These are phyloP conservation scores for Cassiopea xamachana DNA, from an alignment of 30 jellyfish, hydroid and myxozoan genomes.

Conservation along the genomic window DNA sequence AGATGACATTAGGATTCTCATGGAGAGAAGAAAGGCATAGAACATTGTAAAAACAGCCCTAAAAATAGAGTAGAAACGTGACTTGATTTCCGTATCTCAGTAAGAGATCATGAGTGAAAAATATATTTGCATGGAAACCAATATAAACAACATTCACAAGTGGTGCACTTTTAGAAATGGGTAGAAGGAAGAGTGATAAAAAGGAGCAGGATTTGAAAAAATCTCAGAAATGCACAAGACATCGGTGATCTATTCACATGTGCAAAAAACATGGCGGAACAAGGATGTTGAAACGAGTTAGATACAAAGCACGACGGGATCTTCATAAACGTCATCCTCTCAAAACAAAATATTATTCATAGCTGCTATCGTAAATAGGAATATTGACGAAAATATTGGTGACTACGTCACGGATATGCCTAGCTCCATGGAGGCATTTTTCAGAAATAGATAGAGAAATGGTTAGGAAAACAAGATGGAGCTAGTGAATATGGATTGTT, in stretches of 20 bases:
- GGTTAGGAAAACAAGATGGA: slow-evolving; percentile 12
- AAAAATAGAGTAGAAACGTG: not conserved
- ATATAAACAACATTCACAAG: not conserved
- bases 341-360: too few relatives aligned
- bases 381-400: slow-evolving; percentile 7
- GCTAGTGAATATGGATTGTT: slow-evolving; percentile 21
- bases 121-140: not conserved
- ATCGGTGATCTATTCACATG: slow-evolving; percentile 3
- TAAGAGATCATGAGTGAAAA: not conserved
- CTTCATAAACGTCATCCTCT: not conserved
- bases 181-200: not conserved
- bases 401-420: slow-evolving; percentile 18
- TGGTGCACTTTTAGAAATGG: not conserved
- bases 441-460: not conserved
- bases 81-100: not conserved
- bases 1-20: not conserved
- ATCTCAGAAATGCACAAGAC: slow-evolving; percentile 27
- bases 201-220: slow-evolving; percentile 41
- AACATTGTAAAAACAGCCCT: not conserved
- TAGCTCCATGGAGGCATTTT: not conserved
- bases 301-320: not conserved
- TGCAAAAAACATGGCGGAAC: not conserved
- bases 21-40: not conserved
- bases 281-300: not conserved
- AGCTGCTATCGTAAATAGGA: not conserved